Evolutionary conservation across 2,113 vertebrate species (phyloP), one percentile per base, ranked within the genome.

Genomic region (Aythya baeri): DNA sequence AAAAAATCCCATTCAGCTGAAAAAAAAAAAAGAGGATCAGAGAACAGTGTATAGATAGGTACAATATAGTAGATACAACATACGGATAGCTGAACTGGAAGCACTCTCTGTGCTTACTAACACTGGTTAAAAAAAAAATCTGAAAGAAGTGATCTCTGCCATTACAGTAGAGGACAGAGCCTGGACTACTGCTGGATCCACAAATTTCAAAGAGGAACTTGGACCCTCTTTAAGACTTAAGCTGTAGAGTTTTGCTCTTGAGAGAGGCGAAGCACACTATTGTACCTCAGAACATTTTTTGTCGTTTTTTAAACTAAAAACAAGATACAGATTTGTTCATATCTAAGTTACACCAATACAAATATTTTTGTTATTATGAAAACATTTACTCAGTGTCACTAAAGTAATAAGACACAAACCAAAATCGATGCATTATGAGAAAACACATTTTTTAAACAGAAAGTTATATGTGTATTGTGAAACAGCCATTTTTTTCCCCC

Each of bases 21-120:
- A 89, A 68, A 72, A 75, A 68, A 82, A 75, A 68, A 82, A 5
- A 0, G 0, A 63, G 66, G 21, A 34, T 0, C 0, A 41, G 38
- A 54, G 22, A 81, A 71, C 13, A 70, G 50, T 0, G 1, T 7
- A 22, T 49, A n/a, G 54, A 2, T 3, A 70, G 57, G 32, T 38
- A 57, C 55, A 78, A 58, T 20, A 17, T 13, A 26, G 61, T 46
- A 62, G 79, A 41, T 1, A 3, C 1, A 7, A 32, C 5, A 18
- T 34, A 29, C 10, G 11, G 44, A n/a, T 38, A 46, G 49, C 27
- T 58, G 57, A 86, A 80, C 22, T 55, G 44, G 41, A 41, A 41
- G 41, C 41, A 52, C 57, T 52, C 32, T 27, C 22, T 2, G 13
- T 15, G 44, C 25, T 67, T 55, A 43, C 92, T 65, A n/a, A 57